Percentiles rank a stretch among this genome's conserved stretches.
phyloP scores from a whole-genome alignment of 2,113 vertebrate genomes.

The Rattus norvegicus region DNA sequence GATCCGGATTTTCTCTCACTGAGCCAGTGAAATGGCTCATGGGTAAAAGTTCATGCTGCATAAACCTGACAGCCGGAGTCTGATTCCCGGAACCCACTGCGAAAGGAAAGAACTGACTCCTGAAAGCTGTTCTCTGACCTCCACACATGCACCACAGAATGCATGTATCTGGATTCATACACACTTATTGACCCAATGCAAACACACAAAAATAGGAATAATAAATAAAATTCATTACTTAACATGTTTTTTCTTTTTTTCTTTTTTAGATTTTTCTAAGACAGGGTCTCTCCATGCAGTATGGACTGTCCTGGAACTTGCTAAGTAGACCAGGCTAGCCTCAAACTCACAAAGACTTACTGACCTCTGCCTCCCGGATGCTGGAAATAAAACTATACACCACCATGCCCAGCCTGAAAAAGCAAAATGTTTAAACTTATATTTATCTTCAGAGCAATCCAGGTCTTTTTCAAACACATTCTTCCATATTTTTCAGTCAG shows the following conservation, averaged over 20 bases:
- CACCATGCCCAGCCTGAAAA: not conserved
- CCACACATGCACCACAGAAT: not conserved
- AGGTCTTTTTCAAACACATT: not conserved
- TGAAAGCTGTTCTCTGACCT: not conserved
- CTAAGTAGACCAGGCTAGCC: not conserved
- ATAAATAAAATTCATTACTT: not conserved
- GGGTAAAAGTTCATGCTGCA: not conserved
- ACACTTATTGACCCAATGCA: not conserved
- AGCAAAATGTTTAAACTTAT: not conserved
- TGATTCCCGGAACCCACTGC: not conserved
- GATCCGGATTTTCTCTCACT: too few relatives aligned
- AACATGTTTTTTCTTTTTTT: not conserved
- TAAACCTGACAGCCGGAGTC: not conserved
- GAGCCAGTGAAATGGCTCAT: not conserved
- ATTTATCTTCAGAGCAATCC: conserved; percentile 10
- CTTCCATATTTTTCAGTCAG: not conserved
- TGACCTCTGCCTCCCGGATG: not conserved
- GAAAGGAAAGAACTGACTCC: not conserved
- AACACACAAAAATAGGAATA: not conserved
- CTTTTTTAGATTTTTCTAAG: not conserved
- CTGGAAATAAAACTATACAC: not conserved
- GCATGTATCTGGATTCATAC: not conserved
- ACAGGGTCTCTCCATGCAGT: not conserved
- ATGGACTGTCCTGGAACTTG: not conserved
- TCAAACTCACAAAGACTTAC: not conserved